Evolutionary conservation across 1,140 invertebrate genomes (phyloP), one percentile per base, ranked within the genome.

Genomic region (Archivesica marissinica): DNA sequence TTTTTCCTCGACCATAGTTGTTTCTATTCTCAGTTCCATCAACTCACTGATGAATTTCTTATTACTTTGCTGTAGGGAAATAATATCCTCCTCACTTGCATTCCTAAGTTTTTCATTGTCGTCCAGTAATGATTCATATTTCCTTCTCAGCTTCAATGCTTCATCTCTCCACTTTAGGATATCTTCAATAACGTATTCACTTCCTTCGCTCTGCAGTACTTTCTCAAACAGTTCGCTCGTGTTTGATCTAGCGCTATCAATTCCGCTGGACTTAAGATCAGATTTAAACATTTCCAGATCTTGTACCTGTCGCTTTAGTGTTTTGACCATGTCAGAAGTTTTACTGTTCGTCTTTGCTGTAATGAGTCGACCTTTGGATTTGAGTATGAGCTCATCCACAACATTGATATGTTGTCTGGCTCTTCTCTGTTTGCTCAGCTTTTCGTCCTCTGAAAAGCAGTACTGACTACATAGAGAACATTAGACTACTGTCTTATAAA

Each of bases 141-240:
- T 44, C 47, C 56, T 25, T 44, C 76, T 61, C 30, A 78, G 20
- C 9, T 38, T 39, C 39, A 78, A 47, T 25, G 56, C 59, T 30
- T 78, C 76, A 17, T 78, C 76, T 30, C 76, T 35, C 76, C 76
- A 78, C 66, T 64, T 78, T 28, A 78, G 20, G 20, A 78, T 78
- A 64, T 78, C 76, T 44, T 59, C 76, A 38, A 78, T 38, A 20
- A 78, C 41, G 44, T 25, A 61, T 23, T 78, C 39, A 17, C 56
- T 41, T 28, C 72, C 47, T n/a, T 75, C 72, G 15, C 47, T 54
- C 33, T 75, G 44, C 44, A 75, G 33, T 30, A 54, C 41, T 50
- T 35, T 44, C 7, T 33, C 38, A n/a, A 52, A 76, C 33, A 38
- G 15, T 59, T 76, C 74, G 59, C 30, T 76, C 35, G 15, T 75